Evolutionary conservation across 2,888 invertebrate genomes (phyloP).

Genomic region (Protodeltote pygarga): DNA sequence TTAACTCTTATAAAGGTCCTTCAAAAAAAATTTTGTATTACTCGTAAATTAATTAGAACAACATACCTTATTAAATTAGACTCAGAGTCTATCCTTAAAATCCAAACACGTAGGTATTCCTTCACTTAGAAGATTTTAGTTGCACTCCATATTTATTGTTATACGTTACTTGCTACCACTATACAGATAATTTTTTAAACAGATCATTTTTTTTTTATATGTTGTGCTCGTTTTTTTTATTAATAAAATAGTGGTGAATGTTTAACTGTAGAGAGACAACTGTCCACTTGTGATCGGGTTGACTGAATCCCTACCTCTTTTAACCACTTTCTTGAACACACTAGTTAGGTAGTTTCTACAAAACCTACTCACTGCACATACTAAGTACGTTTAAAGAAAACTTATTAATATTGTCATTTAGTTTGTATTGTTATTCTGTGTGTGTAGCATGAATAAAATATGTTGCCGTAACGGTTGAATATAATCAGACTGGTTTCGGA

Average conservation of each 20-base stretch:
- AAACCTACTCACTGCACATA: conserved; percentile 40
- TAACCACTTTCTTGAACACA: conserved; percentile 36
- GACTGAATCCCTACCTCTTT: conserved; percentile 36
- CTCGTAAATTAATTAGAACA: too few relatives aligned
- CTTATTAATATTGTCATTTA: conserved; percentile 26
- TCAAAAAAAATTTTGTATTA: too few relatives aligned
- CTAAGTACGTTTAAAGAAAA: conserved; percentile 35
- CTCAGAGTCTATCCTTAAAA: too few relatives aligned
- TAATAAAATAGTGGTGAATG: conserved; percentile 1
- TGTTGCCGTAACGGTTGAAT: conserved; percentile 3
- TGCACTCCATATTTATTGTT: too few relatives aligned
- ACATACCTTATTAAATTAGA: too few relatives aligned
- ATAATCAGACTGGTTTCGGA: conserved; percentile 4
- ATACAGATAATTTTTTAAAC: too few relatives aligned
- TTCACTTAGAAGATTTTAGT: too few relatives aligned
- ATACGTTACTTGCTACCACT: too few relatives aligned
- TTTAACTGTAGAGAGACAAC: conserved; percentile 13
- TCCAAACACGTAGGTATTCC: too few relatives aligned
- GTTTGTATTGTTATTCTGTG: conserved; percentile 35
- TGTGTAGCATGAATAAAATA: not conserved
- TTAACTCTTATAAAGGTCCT: too few relatives aligned
- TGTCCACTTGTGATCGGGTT: conserved; percentile 21
- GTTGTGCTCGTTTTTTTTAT: not conserved
- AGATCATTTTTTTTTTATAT: too few relatives aligned
- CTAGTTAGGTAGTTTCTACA: conserved; percentile 18